Evolutionary conservation across 2,113 vertebrate genomes (phyloP), one percentile per base, ranked within the genome.

Genomic region (Euleptes europaea): DNA sequence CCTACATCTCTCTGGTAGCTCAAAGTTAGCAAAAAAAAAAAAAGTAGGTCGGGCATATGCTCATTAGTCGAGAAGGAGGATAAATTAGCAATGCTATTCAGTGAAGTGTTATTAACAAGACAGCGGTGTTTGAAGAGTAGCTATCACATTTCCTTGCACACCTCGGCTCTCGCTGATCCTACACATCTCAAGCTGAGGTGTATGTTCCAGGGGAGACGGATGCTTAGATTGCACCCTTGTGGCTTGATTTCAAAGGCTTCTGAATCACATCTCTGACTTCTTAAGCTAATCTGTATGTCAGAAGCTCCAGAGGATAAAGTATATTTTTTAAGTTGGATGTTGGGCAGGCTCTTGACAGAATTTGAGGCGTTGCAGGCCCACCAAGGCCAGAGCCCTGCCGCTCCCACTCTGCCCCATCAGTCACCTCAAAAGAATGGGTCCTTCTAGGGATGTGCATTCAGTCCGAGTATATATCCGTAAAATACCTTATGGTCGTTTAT

Each of bases 221-320:
- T 92, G 91, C 90, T 90, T 91, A 89, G 86, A 83, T 90, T 94
- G 91, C 83, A 74, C 91, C 35, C 87, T 89, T 88, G 92, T 94
- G 92, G 86, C 87, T 88, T 69, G 79, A 67, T 84, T 90, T 90
- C 91, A 93, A 93, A 92, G 92, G 92, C 85, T 93, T 91, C 80
- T 90, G 57, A 83, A 90, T 89, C 38, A 28, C 35, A 63, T 26
- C 84, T 76, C 93, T 88, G 85, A 74, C 87, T 89, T 88, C 69
- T 33, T 31, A 38, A 77, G 79, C 88, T 83, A 75, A 89, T 88
- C 90, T 81, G 90, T 91, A 89, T 66, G 12, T 90, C 51, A 84
- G 35, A 89, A 92, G 33, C 80, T 49, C 76, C 84, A 67, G 35
- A 80, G 85, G 40, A 47, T 49, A 75, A 75, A 33, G 1, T 2